Percentiles rank a stretch among this genome's conserved stretches.
Evolutionary conservation across 2,797 vertebrate genomes (phyloP).

Genomic region (Rhodeus uyekii): DNA sequence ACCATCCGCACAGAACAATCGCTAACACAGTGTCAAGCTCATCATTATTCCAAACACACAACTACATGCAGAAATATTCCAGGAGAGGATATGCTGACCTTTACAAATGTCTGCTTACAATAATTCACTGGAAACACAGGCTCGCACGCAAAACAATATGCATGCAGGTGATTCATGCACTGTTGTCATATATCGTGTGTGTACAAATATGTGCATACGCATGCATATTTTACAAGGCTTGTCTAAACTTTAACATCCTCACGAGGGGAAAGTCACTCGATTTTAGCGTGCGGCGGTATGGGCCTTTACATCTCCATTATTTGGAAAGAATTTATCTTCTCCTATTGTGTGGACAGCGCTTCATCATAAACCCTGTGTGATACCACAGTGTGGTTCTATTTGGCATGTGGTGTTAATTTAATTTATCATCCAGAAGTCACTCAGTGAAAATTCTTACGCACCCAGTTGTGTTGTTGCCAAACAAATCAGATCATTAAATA

Average conservation of each 20-base stretch:
- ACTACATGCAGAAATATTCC: conserved; percentile 25
- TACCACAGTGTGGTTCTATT: conserved; percentile 60
- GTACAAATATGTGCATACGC: conserved; percentile 37
- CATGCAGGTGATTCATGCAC: conserved; percentile 14
- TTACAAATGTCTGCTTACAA: conserved; percentile 24
- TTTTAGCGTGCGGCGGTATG: conserved; percentile 62
- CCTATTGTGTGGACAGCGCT: conserved; percentile 70
- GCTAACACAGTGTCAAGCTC: conserved; percentile 19
- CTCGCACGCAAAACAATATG: conserved; percentile 8
- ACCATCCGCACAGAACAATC: conserved; percentile 58
- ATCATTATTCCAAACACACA: conserved; percentile 29
- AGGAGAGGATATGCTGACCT: conserved; percentile 13
- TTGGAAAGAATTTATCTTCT: conserved; percentile 75
- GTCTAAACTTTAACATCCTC: conserved; percentile 70
- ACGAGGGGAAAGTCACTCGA: conserved; percentile 62
- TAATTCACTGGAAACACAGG: conserved; percentile 44
- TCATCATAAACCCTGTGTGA: conserved; percentile 70
- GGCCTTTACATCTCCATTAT: conserved; percentile 70
- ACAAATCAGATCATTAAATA: conserved; percentile 66
- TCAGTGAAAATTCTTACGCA: conserved; percentile 65
- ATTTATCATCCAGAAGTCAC: conserved; percentile 67
- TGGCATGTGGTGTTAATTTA: conserved; percentile 77
- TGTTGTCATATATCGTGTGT: conserved; percentile 2
- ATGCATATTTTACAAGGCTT: conserved; percentile 66
- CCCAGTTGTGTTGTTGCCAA: conserved; percentile 65